Base-by-base conservation (phyloP, 2,888 invertebrate species). In the Plusia festucae region DNA sequence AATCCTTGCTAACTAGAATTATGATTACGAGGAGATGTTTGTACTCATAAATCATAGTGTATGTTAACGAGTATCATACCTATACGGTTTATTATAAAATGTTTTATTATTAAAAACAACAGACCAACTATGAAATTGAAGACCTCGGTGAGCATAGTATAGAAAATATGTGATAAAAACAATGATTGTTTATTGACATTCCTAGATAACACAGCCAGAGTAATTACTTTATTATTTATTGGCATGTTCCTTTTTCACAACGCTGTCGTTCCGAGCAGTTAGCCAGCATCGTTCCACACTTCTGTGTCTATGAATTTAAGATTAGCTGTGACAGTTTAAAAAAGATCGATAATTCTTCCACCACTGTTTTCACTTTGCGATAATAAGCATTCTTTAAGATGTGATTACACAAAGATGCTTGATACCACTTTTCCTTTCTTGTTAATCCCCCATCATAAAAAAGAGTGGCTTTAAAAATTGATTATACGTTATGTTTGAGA, bases 301-400 rank as follows among this genome's bases (percentile, higher is more conserved):
- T 53, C 53, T 34, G 34, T 49, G 51, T 55, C 22, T 44, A 34
- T 40, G 56, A 62, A 61, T 76, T 69, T 56, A 69, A 72, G 55
- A 78, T 73, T 68, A 67, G 54, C 60, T 68, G 76, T 71, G 76
- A 81, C 76, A 58, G 65, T 53, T 69, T 60, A 81, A 65, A 60
- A 62, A 74, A 78, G 32, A 69, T 53, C 55, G 9, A 61, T 63
- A 49, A 65, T 63, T 63, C 61, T 69, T 30, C 32, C 11, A 4
- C 32, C 15, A 65, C 32, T 11, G 68, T 70, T 84, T 82, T 82
- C 78, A 80, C 79, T 72, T 70, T 24, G 53, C 58, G 55, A 57
- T 71, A 44, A 53, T 52, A 22, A 64, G 32, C 71, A 65, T 70
- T 65, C 5, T 60, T 60, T 65, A 70, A 54, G 0, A 70, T 18